phyloP scores from a whole-genome alignment of 2,888 invertebrate species.

The Lathronympha strigana region DNA sequence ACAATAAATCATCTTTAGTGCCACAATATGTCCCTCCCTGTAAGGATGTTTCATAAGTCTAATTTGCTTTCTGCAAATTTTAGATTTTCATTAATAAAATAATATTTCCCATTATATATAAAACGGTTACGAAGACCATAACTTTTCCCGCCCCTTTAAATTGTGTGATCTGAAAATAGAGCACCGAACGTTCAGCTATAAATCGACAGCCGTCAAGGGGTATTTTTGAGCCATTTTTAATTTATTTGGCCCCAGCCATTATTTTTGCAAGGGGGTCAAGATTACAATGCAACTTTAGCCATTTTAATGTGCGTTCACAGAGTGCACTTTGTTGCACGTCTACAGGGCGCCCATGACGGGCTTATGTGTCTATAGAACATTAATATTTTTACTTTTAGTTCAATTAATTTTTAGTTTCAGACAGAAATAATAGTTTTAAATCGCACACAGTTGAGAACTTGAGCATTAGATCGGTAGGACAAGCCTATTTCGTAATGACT shows the following conservation, averaged over 20 bases:
- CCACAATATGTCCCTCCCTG: no score
- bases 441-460: no score
- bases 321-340: constrained; percentile 75
- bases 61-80: no score
- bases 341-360: constrained; percentile 13
- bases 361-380: not conserved
- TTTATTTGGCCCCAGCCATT: constrained; percentile 81
- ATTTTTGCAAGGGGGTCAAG: constrained; percentile 80
- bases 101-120: no score
- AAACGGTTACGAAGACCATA: constrained; percentile 37
- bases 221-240: constrained; percentile 82
- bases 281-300: constrained; percentile 62
- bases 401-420: not conserved
- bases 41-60: no score
- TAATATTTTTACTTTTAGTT: not conserved
- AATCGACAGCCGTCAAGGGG: constrained; percentile 72
- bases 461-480: no score
- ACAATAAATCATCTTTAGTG: no score
- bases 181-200: constrained; percentile 55
- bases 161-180: constrained; percentile 48
- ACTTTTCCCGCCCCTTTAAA: constrained; percentile 54
- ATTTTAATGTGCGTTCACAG: constrained; percentile 61
- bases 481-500: no score
- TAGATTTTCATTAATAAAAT: no score
- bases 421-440: not conserved